A percentile compares a stretch with the other conserved stretches of the same genome.
phyloP scores from a whole-genome alignment of 2,888 invertebrate species.

The Drosophila rubida region DNA sequence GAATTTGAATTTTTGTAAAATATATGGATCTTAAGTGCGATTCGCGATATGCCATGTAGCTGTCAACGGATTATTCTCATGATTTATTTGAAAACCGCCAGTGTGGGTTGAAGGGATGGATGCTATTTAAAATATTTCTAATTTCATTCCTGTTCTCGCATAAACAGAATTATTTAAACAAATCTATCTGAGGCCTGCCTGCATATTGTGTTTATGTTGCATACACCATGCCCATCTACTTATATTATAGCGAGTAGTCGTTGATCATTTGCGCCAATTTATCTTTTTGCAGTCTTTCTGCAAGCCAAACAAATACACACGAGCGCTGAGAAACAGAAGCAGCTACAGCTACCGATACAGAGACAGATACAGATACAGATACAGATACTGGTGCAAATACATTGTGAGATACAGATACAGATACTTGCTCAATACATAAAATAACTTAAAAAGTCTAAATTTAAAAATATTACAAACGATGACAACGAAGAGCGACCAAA shows the following conservation, averaged over 20 bases:
- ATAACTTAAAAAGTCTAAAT: constrained; percentile 82
- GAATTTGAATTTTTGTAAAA: not conserved
- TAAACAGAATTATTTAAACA: constrained; percentile 73
- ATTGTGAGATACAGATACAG: constrained; percentile 39
- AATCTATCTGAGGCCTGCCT: constrained; percentile 47
- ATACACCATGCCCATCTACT: constrained; percentile 46
- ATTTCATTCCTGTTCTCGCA: constrained; percentile 59
- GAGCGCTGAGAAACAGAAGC: constrained; percentile 10
- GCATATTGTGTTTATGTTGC: constrained; percentile 79
- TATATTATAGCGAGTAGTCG: constrained; percentile 41
- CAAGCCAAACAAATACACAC: constrained; percentile 59
- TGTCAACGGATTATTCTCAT: constrained; percentile 62
- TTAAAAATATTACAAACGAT: constrained; percentile 82
- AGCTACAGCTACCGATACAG: constrained; percentile 18
- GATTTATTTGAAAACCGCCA: constrained; percentile 59
- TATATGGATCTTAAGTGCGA: constrained; percentile 10
- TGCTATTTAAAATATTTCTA: constrained; percentile 66
- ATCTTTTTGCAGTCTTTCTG: constrained; percentile 53
- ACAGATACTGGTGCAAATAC: constrained; percentile 24
- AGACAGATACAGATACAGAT: constrained; percentile 11
- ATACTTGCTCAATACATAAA: constrained; percentile 76
- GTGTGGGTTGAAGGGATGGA: constrained; percentile 24
- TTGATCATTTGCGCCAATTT: constrained; percentile 66
- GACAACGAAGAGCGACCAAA: constrained; percentile 71
- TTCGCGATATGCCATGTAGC: constrained; percentile 46